Base-by-base conservation (phyloP, 2,888 invertebrate species). In the Scaptodrosophila latifasciaeformis region DNA sequence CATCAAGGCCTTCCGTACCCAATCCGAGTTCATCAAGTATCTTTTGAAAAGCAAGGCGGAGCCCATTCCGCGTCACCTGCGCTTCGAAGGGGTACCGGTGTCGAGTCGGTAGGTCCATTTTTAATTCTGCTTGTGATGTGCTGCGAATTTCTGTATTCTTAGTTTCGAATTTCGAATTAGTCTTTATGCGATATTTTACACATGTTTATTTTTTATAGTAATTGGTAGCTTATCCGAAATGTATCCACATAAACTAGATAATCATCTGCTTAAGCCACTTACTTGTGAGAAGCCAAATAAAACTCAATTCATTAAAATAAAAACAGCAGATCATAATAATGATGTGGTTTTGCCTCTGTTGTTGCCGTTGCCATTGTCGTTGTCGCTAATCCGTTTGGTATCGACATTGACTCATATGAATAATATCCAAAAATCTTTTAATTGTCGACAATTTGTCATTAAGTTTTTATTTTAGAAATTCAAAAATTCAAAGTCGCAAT, bases 11-110 rank as follows among this genome's bases (percentile, higher is more conserved):
- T 85, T 85, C 47, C 62, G 72, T 42, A 74, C 71, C 18, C 70
- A 82, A 12, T 60, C 72, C 39, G 82, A 81, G 12, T 82, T 85
- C 55, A 59, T 69, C 49, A 85, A 85, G 52, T 85, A 85, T 53
- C 55, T 83, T 51, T 53, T 72, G 27, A 83, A 84, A 46, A 77
- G 63, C 57, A 83, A 83, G 46, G 58, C 81, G 53, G 65, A 62
- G 40, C 71, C 80, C 30, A 71, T 75, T 12, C 59, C 67, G n/a
- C 54, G 61, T 5, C 18, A 31, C 4, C 63, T 65, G 48, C 65
- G 67, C 1, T 63, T 60, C 49, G 82, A 81, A 47, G 44, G 50
- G 29, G 49, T 19, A 10, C 34, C 46, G 35, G 45, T 35, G 46
- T 31, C 37, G 37, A 29, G 15, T 57, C 40, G 34, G 19, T 45